Evolutionary conservation across 2,888 invertebrate species (phyloP), one percentile per base, ranked within the genome.

Genomic region (Lasioglossum vierecki): DNA sequence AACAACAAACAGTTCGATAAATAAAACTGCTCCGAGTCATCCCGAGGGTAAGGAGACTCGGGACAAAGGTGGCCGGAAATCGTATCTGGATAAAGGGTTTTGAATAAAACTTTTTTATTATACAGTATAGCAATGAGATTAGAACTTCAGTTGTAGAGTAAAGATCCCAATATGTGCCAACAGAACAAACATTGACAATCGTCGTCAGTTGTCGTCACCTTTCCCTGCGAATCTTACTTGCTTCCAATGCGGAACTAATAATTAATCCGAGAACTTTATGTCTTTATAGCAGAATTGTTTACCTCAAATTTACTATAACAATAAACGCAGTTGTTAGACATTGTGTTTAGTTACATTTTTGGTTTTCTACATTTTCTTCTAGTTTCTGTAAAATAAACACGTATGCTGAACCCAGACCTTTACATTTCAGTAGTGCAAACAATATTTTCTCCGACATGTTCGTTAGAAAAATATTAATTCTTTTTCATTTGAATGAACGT

Each of bases 1-100:
- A 79, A 60, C 46, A 57, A 75, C 63, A 74, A 44, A 70, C 68
- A 74, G 83, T 79, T 73, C 44, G 83, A 83, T 79, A 85, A 79
- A 76, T 26, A 79, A 79, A 35, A 74, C 44, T 63, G 60, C 9
- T 53, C 78, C 30, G 75, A 57, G 78, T 63, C 71, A 72, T 49
- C 30, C 44, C 39, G 60, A 35, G 72, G 63, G 41, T 9, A 26
- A 66, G 75, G 71, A 60, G 71, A 49, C 49, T 18, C 70, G 4
- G 39, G 15, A 39, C 6, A 22, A 41, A 6, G 39, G n/a, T 22
- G 22, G 39, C 9, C 9, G 9, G 8, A 68, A 39, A 39, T 35
- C 68, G 4, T 39, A 11, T 39, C 22, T 35, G 22, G 39, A 68
- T 68, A 68, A 22, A 68, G 22, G 4, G 22, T 39, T 1, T 1